A percentile compares a stretch with the other conserved stretches of the same genome.
Evolutionary conservation across 2,888 invertebrate genomes (phyloP).

Genomic region (Drosophila rellima): DNA sequence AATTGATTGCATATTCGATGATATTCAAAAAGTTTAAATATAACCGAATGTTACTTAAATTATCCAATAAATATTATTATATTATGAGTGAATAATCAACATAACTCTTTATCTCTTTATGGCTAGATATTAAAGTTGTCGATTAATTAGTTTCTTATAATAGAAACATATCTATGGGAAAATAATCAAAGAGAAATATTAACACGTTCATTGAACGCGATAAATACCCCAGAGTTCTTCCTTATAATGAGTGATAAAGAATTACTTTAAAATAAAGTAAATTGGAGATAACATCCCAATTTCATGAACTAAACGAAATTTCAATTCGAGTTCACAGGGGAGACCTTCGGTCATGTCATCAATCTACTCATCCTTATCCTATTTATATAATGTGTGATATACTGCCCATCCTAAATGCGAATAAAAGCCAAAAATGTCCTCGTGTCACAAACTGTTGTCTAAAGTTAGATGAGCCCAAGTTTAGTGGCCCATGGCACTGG

Average conservation of each 20-base stretch:
- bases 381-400: conserved; percentile 11
- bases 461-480: conserved; percentile 47
- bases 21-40: no score
- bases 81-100: no score
- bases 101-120: no score
- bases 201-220: neutral
- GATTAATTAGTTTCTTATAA: no score
- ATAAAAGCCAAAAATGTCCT: conserved; percentile 40
- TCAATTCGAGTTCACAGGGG: neutral
- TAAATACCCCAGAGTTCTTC: neutral
- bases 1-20: no score
- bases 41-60: no score
- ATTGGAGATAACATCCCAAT: neutral
- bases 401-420: conserved; percentile 2
- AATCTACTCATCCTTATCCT: conserved; percentile 6
- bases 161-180: no score
- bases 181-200: no score
- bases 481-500: conserved; percentile 36
- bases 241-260: neutral
- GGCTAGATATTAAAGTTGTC: no score
- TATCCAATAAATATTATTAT: no score
- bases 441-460: conserved; percentile 44
- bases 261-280: neutral
- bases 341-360: conserved; percentile 5
- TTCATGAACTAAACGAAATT: neutral